Conservation (phyloP, 92 coral and sea anemone species). For the Actinostola sp. region DNA sequence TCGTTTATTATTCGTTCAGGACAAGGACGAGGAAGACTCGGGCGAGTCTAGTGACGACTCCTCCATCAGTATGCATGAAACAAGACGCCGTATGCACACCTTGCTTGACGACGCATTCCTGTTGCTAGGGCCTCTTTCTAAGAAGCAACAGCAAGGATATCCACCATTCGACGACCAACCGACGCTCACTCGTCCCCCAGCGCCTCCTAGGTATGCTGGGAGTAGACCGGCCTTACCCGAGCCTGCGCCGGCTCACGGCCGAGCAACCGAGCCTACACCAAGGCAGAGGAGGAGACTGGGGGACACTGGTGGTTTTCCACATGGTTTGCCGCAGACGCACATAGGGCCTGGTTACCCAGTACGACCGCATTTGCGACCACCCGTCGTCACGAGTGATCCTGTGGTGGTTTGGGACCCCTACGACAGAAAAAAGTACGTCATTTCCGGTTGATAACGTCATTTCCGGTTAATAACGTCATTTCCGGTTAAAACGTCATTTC, state of each 20-base stretch:
- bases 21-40: conserved; percentile 18
- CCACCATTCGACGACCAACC: conserved; percentile 21
- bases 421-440: conserved; percentile 82
- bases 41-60: conserved; percentile 77
- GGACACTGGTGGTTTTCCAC: conserved; percentile 70
- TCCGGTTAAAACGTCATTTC: neutral
- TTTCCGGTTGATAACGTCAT: neutral
- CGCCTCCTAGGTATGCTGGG: conserved; percentile 75
- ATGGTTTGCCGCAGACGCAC: conserved; percentile 58
- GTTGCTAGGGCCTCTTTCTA: conserved; percentile 75
- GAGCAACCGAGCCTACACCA: conserved; percentile 97
- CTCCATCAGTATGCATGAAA: conserved; percentile 91
- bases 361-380: conserved; percentile 79
- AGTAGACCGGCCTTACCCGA: conserved; percentile 92
- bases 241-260: conserved; percentile 96
- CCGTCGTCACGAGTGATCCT: conserved; percentile 92
- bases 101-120: conserved; percentile 95
- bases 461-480: neutral
- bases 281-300: conserved; percentile 87
- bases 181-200: conserved; percentile 53
- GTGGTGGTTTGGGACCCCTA: conserved; percentile 99
- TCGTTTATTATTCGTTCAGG: neutral
- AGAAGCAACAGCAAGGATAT: conserved; percentile 47
- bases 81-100: conserved; percentile 90
- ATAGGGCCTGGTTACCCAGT: conserved; percentile 81